Evolutionary conservation across 2,888 invertebrate genomes (phyloP), one percentile per base, ranked within the genome.

Genomic region (Entomobrya multifasciata): DNA sequence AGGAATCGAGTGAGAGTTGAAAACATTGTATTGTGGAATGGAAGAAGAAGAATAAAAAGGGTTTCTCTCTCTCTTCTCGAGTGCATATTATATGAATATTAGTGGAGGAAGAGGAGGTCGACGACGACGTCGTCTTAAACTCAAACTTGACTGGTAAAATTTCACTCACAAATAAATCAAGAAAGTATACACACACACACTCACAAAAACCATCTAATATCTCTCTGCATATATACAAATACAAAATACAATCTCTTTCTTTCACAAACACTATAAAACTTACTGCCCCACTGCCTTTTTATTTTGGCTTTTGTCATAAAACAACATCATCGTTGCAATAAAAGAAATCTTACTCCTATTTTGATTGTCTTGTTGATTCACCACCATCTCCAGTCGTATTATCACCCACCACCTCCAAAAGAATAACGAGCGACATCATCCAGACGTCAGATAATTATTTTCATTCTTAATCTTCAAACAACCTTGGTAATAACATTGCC

Each of bases 241-340:
- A n/a, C n/a, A n/a, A n/a, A n/a, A n/a, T n/a, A n/a, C n/a, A n/a
- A n/a, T 36, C 36, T 36, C 36, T 6, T 36, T 36, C 36, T 36
- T 8, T 36, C 36, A 6, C 36, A 36, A 36, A 30, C 17, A 65
- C 11, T n/a, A n/a, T n/a, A n/a, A 36, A 15, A 65, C 65, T 65
- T 41, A 65, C 65, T 65, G 65, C 65, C 36, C 65, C 36, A 65
- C 65, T 65, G 36, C 65, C 36, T 65, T 65, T 41, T 41, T 65
- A n/a, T 65, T 36, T 65, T 65, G 30, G 65, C 13, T 65, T 36
- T 36, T 30, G 1, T n/a, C 15, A n/a, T n/a, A n/a, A n/a, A n/a
- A n/a, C 36, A 5, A 36, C 17, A 65, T 65, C 65, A 65, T 65
- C 65, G 36, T 36, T 17, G 30, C 13, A 15, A 5, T 65, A 4